A percentile compares a stretch with the other conserved stretches of the same genome.
Evolutionary conservation across 2,888 invertebrate species (phyloP).

Genomic region (Cryptophagus acutangulus): DNA sequence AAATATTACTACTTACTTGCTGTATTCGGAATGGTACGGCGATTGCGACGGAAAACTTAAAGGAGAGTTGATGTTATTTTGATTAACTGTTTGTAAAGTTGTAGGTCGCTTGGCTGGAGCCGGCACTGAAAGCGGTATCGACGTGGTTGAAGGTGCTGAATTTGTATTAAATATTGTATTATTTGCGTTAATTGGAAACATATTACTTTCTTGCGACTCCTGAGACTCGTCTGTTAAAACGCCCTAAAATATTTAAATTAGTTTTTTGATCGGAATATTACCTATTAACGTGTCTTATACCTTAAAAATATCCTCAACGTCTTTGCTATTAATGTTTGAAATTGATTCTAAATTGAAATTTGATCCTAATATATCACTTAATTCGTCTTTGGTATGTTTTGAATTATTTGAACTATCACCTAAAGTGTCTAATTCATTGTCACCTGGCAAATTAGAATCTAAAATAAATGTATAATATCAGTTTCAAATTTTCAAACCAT

Average conservation of each 20-base stretch:
- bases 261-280: too few species aligned
- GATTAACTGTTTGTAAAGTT: slow-evolving; percentile 48
- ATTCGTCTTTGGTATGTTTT: slow-evolving; percentile 64
- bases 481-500: too few species aligned
- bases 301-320: slow-evolving; percentile 88
- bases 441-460: slow-evolving; percentile 45
- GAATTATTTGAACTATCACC: slow-evolving; percentile 45
- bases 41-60: slow-evolving; percentile 71
- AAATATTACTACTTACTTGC: slow-evolving; percentile 58
- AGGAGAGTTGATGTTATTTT: slow-evolving; percentile 57
- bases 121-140: slow-evolving; percentile 27
- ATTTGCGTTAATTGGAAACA: slow-evolving; percentile 43
- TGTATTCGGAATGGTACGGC: slow-evolving; percentile 75
- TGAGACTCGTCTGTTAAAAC: slow-evolving; percentile 80
- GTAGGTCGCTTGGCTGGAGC: slow-evolving; percentile 45
- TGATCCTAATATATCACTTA: slow-evolving; percentile 62
- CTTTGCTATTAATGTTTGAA: slow-evolving; percentile 84
- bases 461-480: too few species aligned
- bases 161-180: slow-evolving; percentile 17
- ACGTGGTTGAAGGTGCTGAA: slow-evolving; percentile 7
- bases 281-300: slow-evolving; percentile 32
- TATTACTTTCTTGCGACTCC: slow-evolving; percentile 71
- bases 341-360: slow-evolving; percentile 74
- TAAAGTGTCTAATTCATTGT: slow-evolving; percentile 42
- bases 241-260: slow-evolving; percentile 47